Evolutionary conservation across 2,113 vertebrate genomes (phyloP).

Genomic region (Xyliphius kryptos): DNA sequence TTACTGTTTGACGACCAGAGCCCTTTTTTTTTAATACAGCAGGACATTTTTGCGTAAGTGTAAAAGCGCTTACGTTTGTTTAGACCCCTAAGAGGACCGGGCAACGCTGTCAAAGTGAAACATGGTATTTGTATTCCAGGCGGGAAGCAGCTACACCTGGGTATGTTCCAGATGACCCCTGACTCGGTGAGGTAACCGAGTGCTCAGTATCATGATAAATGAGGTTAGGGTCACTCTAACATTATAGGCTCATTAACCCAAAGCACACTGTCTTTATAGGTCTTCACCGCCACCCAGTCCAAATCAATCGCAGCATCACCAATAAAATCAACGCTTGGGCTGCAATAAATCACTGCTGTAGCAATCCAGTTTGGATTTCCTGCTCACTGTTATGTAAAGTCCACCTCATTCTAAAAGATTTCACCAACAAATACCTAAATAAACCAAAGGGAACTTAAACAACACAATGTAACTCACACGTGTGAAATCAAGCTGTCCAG

Average conservation of each 20-base stretch:
- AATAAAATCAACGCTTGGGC: conserved; percentile 14
- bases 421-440: too few relatives aligned
- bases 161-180: conserved; percentile 23
- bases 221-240: conserved; percentile 34
- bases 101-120: too few relatives aligned
- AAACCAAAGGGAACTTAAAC: too few relatives aligned
- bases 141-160: conserved; percentile 25
- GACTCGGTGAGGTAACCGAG: conserved; percentile 23
- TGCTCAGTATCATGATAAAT: conserved; percentile 32
- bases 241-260: conserved; percentile 40
- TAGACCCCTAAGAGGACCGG: too few relatives aligned
- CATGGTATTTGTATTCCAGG: conserved; percentile 26
- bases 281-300: conserved; percentile 24
- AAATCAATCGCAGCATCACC: conserved; percentile 34
- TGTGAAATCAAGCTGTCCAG: too few relatives aligned
- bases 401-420: conserved; percentile 2
- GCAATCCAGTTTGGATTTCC: conserved; percentile 21
- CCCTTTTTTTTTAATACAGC: too few relatives aligned
- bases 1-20: too few relatives aligned
- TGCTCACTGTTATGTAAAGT: conserved; percentile 27
- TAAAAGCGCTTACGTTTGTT: too few relatives aligned
- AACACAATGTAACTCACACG: too few relatives aligned
- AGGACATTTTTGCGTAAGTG: too few relatives aligned
- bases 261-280: conserved; percentile 33
- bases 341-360: conserved; percentile 24